Base-by-base conservation (phyloP, 2,797 vertebrate species). In the Platalea minor region DNA sequence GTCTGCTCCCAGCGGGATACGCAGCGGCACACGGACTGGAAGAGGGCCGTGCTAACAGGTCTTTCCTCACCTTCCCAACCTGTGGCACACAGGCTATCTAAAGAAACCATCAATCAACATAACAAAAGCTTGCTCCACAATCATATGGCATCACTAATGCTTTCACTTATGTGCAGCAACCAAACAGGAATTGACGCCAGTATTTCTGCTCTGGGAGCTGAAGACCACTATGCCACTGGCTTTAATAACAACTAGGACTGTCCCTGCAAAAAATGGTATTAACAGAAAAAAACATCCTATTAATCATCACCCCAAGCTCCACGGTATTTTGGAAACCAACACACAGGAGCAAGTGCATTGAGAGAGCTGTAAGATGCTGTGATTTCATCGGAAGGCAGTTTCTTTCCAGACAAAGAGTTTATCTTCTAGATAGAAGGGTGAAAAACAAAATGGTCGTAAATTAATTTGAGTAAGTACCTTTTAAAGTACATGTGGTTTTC, bases 21-120 rank as follows among this genome's bases (percentile, higher is more conserved):
- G 1, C 18, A 46, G 53, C 1, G 1, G 35, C 25, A 63, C 39
- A 18, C 0, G 0, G n/a, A 12, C 37, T 15, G n/a, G 48, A 88
- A 37, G 29, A 91, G 13, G 26, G 35, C 45, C 3, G 1, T 35
- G 25, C 12, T 51, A 59, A 37, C 21, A 59, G 26, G 25, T 67
- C 25, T 54, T 46, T 73, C 72, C n/a, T 87, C 3, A 0, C 48
- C 25, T 46, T 72, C 29, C 3, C 2, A 81, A 18, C 11, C 39
- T 46, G 20, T 39, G 39, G 31, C 26, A n/a, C 17, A 29, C 10
- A 82, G 28, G 7, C 18, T 59, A 51, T 18, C 45, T 74, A 83
- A 92, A 89, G 60, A 85, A 76, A 59, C 3, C 7, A 67, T 59
- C 60, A 74, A 33, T 9, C 8, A 4, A 70, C 31, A 46, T 18